Percentiles rank a stretch among this genome's conserved stretches.
Evolutionary conservation across 1,140 invertebrate species (phyloP).

Genomic region (Drosophila auraria): DNA sequence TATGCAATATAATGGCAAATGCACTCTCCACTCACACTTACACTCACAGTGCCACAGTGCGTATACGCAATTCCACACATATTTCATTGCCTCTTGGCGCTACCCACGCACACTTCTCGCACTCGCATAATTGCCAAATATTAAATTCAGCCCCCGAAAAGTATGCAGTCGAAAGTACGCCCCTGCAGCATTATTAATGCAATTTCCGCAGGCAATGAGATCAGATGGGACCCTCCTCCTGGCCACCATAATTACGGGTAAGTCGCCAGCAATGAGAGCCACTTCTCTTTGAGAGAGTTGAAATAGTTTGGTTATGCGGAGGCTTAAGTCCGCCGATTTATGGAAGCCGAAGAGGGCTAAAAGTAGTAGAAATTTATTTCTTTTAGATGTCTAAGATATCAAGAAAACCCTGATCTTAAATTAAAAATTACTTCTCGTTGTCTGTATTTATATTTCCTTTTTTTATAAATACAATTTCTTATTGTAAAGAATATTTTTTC

Average conservation of each 20-base stretch:
- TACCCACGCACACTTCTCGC: conserved; percentile 1
- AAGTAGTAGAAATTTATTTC: too few relatives aligned
- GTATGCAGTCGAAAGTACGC: conserved; percentile 43
- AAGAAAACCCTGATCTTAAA: too few relatives aligned
- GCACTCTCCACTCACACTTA: conserved; percentile 23
- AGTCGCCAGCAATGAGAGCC: not conserved
- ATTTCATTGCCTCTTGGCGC: conserved; percentile 23
- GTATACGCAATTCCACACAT: conserved; percentile 21
- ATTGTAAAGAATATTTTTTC: too few relatives aligned
- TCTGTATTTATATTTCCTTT: not conserved
- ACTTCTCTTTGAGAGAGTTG: not conserved
- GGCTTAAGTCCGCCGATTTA: not conserved
- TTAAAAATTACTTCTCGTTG: too few relatives aligned
- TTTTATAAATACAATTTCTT: not conserved
- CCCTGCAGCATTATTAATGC: conserved; percentile 68
- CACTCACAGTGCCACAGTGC: conserved; percentile 17
- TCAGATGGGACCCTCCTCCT: conserved; percentile 19
- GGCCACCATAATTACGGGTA: conserved; percentile 46
- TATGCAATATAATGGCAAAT: conserved; percentile 73
- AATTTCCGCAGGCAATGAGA: conserved; percentile 35
- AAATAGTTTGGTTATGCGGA: not conserved
- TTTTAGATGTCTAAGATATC: too few relatives aligned
- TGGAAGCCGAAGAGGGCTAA: too few relatives aligned
- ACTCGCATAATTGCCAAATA: conserved; percentile 77
- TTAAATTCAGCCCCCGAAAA: conserved; percentile 71